Evolutionary conservation across 1,140 invertebrate genomes (phyloP), one percentile per base, ranked within the genome.

Genomic region (Euura lappo): DNA sequence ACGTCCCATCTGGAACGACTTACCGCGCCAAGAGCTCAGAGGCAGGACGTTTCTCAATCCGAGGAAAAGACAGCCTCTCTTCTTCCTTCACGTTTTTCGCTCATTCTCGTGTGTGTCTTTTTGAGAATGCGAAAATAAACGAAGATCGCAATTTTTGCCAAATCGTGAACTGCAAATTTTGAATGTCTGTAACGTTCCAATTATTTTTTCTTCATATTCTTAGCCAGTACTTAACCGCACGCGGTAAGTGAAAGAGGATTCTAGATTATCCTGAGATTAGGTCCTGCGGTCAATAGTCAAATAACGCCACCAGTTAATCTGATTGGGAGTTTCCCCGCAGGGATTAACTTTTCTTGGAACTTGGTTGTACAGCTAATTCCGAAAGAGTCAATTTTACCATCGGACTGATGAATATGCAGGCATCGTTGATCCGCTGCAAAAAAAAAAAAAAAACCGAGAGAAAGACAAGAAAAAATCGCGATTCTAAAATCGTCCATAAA

Each of bases 1-100:
- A 74, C 43, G 66, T 65, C 44, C 64, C 84, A 86, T 85, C 83
- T 86, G 83, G 83, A 84, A 84, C 71, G 81, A 81, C 82, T 86
- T 85, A 83, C 80, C 78, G 71, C 13, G 4, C 42, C 10, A 42
- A 68, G 44, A 28, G 2, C 10, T 3, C 66, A 68, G 44, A 7
- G 10, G 8, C 66, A 8, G 4, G 4, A 42, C 44, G 28, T 28
- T 28, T 68, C 66, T 5, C 10, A 13, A 6, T 10, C 28, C 3
- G 66, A 68, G 66, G 7, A 68, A 68, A 68, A 13, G 8, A 8
- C 28, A 11, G 66, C 10, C 8, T 68, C 44, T 28, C 28, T 68
- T 42, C 11, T 68, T 5, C 8, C 51, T 0, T n/a, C 28, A 28
- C 28, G 28, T 28, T 28, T 28, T 28, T 28, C 28, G 28, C 28